A percentile compares a stretch with the other conserved stretches of the same genome.
phyloP scores from a whole-genome alignment of 2,797 vertebrate genomes.

The Crocodylus rhombifer region DNA sequence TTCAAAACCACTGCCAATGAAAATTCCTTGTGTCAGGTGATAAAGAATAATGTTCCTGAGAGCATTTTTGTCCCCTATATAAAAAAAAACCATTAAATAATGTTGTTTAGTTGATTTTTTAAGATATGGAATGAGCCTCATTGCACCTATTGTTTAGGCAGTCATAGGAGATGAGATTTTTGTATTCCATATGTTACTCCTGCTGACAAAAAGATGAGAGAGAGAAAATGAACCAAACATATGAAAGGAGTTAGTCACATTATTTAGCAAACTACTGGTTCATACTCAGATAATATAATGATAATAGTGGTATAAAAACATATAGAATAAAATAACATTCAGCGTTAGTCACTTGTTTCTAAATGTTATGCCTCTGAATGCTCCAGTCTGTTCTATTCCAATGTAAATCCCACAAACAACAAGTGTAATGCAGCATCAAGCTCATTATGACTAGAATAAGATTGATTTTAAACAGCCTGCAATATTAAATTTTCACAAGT shows the following conservation, averaged over 20 bases:
- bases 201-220: not conserved
- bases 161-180: not conserved
- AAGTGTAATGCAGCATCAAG: not conserved
- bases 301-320: not conserved
- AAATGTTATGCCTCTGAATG: not conserved
- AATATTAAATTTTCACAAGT: not conserved
- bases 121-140: not conserved
- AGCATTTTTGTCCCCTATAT: slow-evolving; percentile 88
- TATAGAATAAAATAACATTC: fast-evolving
- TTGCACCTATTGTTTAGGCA: not conserved
- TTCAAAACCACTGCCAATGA: slow-evolving; percentile 94
- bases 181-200: not conserved
- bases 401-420: not conserved
- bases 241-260: not conserved
- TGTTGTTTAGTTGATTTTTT: not conserved
- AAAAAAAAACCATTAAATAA: not conserved
- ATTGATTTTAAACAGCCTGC: not conserved
- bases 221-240: fast-evolving
- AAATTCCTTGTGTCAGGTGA: slow-evolving; percentile 91
- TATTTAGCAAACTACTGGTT: not conserved
- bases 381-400: not conserved
- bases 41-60: slow-evolving; percentile 95
- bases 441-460: not conserved
- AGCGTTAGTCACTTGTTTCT: not conserved
- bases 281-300: not conserved